Conservation (phyloP, 2,888 invertebrate genomes). For the Platycheirus albimanus region DNA sequence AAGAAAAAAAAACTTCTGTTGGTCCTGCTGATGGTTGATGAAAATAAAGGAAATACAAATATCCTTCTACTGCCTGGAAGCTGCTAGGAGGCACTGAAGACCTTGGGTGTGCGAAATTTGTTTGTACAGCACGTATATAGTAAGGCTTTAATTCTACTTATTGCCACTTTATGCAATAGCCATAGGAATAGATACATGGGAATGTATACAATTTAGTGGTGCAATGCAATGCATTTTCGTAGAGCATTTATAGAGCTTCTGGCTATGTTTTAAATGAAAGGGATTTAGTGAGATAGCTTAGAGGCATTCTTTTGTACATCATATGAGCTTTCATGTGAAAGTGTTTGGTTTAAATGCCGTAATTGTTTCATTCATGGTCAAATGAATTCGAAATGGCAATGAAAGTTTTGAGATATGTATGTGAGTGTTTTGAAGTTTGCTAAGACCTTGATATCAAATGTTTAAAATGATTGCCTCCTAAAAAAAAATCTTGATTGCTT, state of each 20-base stretch:
- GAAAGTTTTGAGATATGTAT: neutral
- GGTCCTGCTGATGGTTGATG: conserved; percentile 17
- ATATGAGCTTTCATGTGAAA: neutral
- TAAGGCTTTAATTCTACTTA: conserved; percentile 44
- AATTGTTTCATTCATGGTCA: conserved; percentile 26
- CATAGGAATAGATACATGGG: conserved; percentile 18
- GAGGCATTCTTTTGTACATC: conserved; percentile 2
- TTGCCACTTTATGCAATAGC: conserved; percentile 55
- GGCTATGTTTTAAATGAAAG: conserved; percentile 40
- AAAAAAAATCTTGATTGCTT: too few relatives aligned
- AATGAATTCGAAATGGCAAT: conserved; percentile 13
- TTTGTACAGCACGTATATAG: conserved; percentile 52
- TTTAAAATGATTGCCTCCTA: too few relatives aligned
- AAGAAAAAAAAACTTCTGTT: too few relatives aligned
- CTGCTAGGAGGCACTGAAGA: conserved; percentile 21
- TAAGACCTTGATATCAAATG: neutral
- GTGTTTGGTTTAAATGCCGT: conserved; percentile 3
- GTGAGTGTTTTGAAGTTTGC: neutral
- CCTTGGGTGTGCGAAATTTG: conserved; percentile 39
- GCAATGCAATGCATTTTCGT: conserved; percentile 23
- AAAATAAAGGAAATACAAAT: conserved; percentile 5
- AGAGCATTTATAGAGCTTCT: neutral
- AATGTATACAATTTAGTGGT: conserved; percentile 50
- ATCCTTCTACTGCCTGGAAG: neutral
- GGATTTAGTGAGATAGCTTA: conserved; percentile 16